Evolutionary conservation across 1,140 invertebrate genomes (phyloP).

Genomic region (Hypothenemus hampei): DNA sequence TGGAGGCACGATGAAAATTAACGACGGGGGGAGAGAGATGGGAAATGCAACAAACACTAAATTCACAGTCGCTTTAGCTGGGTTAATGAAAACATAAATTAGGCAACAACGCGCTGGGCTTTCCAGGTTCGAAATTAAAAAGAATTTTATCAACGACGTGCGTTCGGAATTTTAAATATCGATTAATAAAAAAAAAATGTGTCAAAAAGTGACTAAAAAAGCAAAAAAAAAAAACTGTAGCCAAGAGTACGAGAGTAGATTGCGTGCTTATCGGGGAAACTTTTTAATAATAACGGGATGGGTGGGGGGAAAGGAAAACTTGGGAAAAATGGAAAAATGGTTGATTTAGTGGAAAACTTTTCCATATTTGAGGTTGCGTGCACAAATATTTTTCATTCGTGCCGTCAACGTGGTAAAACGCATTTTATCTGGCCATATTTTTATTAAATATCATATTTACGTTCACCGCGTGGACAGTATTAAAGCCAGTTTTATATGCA

Average conservation of each 20-base stretch:
- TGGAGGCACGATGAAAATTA: background rate
- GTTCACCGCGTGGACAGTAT: no score
- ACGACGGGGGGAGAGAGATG: background rate
- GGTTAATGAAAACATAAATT: background rate
- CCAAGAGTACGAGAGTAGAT: background rate
- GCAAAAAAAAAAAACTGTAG: background rate
- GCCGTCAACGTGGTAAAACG: background rate
- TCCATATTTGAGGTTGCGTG: constrained; percentile 7
- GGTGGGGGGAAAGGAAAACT: background rate
- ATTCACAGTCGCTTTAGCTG: background rate
- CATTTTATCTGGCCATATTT: no score
- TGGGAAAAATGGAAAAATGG: constrained; percentile 1
- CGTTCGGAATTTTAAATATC: background rate
- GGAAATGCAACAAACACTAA: background rate
- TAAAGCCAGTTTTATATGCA: no score
- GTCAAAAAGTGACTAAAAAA: background rate
- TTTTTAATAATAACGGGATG: background rate
- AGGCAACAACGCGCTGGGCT: background rate
- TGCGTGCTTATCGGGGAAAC: constrained; percentile 6
- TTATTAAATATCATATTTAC: no score
- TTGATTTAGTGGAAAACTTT: constrained; percentile 12
- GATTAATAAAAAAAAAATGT: background rate
- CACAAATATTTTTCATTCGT: constrained; percentile 2
- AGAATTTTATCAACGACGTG: background rate
- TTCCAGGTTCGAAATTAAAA: background rate